Percentiles rank a stretch among this genome's conserved stretches.
phyloP scores from a whole-genome alignment of 2,113 vertebrate species.

The Pelecanoides urinatrix region DNA sequence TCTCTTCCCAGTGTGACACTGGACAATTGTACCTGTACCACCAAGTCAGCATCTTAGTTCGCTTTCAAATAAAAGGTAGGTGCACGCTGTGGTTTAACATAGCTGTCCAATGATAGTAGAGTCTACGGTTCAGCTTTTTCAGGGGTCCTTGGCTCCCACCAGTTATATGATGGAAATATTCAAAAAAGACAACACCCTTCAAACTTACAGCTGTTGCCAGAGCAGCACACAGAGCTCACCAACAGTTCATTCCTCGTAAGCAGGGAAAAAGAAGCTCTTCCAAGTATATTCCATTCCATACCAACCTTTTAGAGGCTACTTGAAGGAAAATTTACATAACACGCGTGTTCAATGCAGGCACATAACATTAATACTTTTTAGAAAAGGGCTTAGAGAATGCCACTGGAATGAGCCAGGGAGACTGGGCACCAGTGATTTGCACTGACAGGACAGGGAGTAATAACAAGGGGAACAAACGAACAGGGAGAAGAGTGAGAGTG shows the following conservation, averaged over 20 bases:
- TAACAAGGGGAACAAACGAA: background rate
- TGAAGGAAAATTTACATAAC: background rate
- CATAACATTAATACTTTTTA: background rate
- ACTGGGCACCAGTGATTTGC: background rate
- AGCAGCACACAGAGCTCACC: background rate
- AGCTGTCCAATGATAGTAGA: background rate
- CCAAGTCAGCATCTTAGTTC: background rate
- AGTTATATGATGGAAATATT: background rate
- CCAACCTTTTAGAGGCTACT: background rate
- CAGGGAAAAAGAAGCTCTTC: background rate
- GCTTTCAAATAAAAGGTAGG: background rate
- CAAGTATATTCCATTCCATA: background rate
- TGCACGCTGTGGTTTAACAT: background rate
- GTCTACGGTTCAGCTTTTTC: background rate
- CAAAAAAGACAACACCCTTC: background rate
- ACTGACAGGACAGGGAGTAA: background rate
- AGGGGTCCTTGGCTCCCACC: background rate
- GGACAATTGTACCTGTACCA: background rate
- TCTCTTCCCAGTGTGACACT: background rate
- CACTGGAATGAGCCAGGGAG: background rate
- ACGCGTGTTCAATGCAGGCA: background rate
- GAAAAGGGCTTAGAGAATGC: background rate
- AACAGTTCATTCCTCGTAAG: background rate
- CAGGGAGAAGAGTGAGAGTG: background rate
- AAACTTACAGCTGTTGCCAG: background rate